Conservation (phyloP, 2,113 vertebrate genomes). For the Strix aluco region DNA sequence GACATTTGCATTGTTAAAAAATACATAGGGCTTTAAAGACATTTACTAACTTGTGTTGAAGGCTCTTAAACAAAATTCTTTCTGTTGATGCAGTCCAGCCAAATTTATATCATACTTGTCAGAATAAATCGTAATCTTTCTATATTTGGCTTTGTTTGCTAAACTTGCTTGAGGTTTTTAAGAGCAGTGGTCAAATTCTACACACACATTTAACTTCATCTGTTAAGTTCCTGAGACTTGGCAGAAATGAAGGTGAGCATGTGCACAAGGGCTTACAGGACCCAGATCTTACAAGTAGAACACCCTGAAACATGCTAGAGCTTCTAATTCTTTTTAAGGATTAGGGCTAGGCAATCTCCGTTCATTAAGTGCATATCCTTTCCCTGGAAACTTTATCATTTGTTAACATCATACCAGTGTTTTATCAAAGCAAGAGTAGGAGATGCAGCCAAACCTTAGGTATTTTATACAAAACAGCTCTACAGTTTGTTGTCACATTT, state of each 20-base stretch:
- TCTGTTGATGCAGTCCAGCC: background rate
- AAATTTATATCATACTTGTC: background rate
- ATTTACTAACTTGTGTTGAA: background rate
- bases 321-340: background rate
- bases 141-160: background rate
- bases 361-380: background rate
- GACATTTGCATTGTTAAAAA: background rate
- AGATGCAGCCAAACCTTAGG: background rate
- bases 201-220: background rate
- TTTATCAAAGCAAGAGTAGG: background rate
- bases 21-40: background rate
- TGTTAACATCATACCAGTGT: background rate
- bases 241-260: background rate
- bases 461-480: background rate
- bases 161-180: background rate
- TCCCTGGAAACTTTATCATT: background rate
- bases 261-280: background rate
- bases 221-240: background rate
- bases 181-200: background rate
- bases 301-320: background rate
- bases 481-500: background rate
- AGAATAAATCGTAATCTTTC: constrained; percentile 6
- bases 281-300: background rate
- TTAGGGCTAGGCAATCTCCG: background rate
- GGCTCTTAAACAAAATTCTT: background rate